phyloP scores from a whole-genome alignment of 2,113 vertebrate species.

The Poeciliopsis prolifica region DNA sequence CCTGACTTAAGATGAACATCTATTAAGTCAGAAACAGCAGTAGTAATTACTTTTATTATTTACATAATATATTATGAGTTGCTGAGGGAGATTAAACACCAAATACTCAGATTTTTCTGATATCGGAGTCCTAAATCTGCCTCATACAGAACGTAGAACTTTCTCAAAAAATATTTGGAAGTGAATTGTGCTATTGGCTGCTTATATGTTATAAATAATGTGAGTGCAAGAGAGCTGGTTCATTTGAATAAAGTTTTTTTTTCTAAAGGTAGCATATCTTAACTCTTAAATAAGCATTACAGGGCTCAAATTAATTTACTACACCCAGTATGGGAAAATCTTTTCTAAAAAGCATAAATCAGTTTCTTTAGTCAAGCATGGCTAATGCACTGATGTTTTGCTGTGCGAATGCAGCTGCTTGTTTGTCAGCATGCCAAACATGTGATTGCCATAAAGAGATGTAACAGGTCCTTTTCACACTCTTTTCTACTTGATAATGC shows the following conservation, averaged over 20 bases:
- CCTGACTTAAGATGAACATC: constrained; percentile 15
- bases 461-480: constrained; percentile 21
- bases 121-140: constrained; percentile 12
- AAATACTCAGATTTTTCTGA: constrained; percentile 7
- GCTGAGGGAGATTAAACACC: constrained; percentile 9
- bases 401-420: constrained; percentile 32
- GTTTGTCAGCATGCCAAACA: constrained; percentile 53
- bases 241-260: constrained; percentile 36
- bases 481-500: constrained; percentile 19
- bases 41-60: constrained; percentile 17
- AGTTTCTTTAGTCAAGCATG: constrained; percentile 20
- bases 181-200: constrained; percentile 52
- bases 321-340: constrained; percentile 41
- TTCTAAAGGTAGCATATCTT: constrained; percentile 28
- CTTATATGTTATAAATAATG: constrained; percentile 58
- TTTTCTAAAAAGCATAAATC: constrained; percentile 18
- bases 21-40: constrained; percentile 16
- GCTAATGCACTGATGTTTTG: constrained; percentile 34
- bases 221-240: constrained; percentile 36
- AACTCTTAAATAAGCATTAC: constrained; percentile 51
- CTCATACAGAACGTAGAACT: constrained; percentile 14
- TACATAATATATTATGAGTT: constrained; percentile 10
- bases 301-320: constrained; percentile 46
- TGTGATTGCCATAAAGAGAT: constrained; percentile 50
- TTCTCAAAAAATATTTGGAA: constrained; percentile 27